Evolutionary conservation across 2,888 invertebrate species (phyloP).

Genomic region (Drosophila hamatofila): DNA sequence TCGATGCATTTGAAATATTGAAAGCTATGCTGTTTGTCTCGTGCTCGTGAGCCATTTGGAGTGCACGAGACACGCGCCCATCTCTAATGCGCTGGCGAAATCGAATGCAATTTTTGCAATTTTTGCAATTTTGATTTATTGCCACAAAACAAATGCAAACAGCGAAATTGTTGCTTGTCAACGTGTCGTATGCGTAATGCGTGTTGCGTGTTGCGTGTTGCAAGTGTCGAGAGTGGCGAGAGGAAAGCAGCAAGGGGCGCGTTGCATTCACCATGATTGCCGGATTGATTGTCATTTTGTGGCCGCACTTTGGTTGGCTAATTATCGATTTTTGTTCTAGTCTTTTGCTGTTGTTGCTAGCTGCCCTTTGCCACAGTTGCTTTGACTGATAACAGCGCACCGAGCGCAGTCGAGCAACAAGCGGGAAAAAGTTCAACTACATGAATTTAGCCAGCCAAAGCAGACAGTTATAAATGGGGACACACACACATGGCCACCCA

Average conservation of each 20-base stretch:
- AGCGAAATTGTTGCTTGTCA: slow-evolving; percentile 30
- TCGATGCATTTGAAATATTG: background rate
- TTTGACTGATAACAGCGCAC: slow-evolving; percentile 14
- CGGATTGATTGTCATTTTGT: slow-evolving; percentile 8
- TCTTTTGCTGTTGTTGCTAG: background rate
- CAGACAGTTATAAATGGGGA: slow-evolving; percentile 51
- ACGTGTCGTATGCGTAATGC: slow-evolving; percentile 51
- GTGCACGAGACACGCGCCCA: slow-evolving; percentile 1
- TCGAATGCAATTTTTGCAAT: slow-evolving; percentile 53
- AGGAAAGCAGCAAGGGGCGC: too few relatives aligned
- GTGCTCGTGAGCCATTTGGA: background rate
- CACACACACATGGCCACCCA: slow-evolving; percentile 2
- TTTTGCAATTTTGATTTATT: slow-evolving; percentile 62
- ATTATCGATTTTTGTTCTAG: slow-evolving; percentile 62
- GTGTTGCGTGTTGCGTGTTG: background rate
- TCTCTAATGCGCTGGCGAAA: slow-evolving; percentile 2
- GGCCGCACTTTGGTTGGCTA: slow-evolving; percentile 23
- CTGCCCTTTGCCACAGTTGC: background rate
- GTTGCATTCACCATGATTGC: slow-evolving; percentile 6
- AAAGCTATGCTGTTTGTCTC: background rate
- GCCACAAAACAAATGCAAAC: slow-evolving; percentile 23
- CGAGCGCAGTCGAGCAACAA: slow-evolving; percentile 19
- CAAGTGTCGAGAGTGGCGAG: background rate
- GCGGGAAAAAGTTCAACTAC: slow-evolving; percentile 14
- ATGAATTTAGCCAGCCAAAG: slow-evolving; percentile 27